Percentiles rank a stretch among this genome's conserved stretches.
phyloP scores from a whole-genome alignment of 2,888 invertebrate species.

The Agonopterix arenella region DNA sequence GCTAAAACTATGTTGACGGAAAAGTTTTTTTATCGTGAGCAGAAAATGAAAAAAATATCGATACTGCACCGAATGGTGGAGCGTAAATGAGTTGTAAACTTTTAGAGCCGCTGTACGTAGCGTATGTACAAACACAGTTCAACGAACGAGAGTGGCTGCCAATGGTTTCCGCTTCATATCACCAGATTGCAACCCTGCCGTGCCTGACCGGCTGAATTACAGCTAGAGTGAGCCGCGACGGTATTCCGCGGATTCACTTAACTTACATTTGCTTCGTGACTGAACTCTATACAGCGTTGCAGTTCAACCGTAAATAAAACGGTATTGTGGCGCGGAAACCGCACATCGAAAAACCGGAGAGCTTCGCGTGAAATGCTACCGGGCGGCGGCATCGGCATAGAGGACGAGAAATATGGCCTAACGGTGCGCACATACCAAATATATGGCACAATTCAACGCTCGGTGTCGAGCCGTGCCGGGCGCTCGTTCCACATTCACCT shows the following conservation, averaged over 20 bases:
- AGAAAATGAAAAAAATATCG: constrained; percentile 18
- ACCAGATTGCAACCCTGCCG: constrained; percentile 36
- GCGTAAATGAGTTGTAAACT: constrained; percentile 21
- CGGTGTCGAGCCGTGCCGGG: constrained; percentile 48
- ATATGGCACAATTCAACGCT: constrained; percentile 34
- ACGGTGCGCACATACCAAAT: constrained; percentile 54
- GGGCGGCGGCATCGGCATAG: constrained; percentile 45
- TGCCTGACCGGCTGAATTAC: constrained; percentile 36
- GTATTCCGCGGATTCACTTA: constrained; percentile 35
- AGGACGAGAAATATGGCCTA: constrained; percentile 58
- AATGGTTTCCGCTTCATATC: constrained; percentile 45
- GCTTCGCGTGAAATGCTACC: constrained; percentile 66
- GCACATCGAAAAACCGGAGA: constrained; percentile 62
- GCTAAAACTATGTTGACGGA: background rate
- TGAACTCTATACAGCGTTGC: constrained; percentile 38
- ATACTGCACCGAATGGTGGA: constrained; percentile 16
- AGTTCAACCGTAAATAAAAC: constrained; percentile 59
- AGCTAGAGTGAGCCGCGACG: constrained; percentile 26
- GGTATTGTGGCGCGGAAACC: constrained; percentile 60
- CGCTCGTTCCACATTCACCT: constrained; percentile 6
- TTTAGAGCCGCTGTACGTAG: no score
- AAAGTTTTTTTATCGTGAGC: constrained; percentile 9
- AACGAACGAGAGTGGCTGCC: constrained; percentile 25
- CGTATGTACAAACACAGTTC: constrained; percentile 9
- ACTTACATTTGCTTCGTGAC: constrained; percentile 43